Base-by-base conservation (phyloP, 2,888 invertebrate genomes). In the Euclidia mi region DNA sequence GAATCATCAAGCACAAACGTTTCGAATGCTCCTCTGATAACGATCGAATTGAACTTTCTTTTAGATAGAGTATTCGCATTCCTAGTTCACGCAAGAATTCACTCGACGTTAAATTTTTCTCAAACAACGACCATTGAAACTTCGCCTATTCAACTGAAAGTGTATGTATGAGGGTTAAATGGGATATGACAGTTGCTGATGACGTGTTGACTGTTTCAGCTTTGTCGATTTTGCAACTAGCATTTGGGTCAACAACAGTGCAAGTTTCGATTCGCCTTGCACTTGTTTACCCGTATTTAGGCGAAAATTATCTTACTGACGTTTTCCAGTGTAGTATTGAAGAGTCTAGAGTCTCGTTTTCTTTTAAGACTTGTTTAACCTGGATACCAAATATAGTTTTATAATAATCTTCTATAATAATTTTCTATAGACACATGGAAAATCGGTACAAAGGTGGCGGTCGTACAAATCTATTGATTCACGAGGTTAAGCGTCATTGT, bases 91-190 rank as follows among this genome's bases (percentile, higher is more conserved):
- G 80, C 81, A 83, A 85, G 86, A 82, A 83, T 86, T 85, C 82
- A 81, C 82, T 87, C 68, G 60, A 70, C 72, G 77, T 78, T 72
- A 79, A 86, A 79, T 84, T 87, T 87, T 84, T 81, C 74, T 73
- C 72, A 76, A 87, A 87, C 82, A 84, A 84, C 81, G 79, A 71
- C 79, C 75, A 81, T 88, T 82, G 75, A 82, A 87, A 87, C 85
- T 88, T 86, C 57, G 51, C 51, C 78, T 76, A 79, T 82, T 81
- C 71, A 73, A n/a, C n/a, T n/a, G n/a, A n/a, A n/a, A n/a, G n/a
- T n/a, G n/a, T n/a, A n/a, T n/a, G n/a, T n/a, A n/a, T n/a, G n/a
- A n/a, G n/a, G n/a, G n/a, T n/a, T n/a, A n/a, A n/a, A 64, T 50
- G 56, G 63, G 44, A 51, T 25, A 49, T 51, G 32, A 37, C 44